Conservation (phyloP, 2,797 vertebrate species). For the Chiroxiphia lanceolata region DNA sequence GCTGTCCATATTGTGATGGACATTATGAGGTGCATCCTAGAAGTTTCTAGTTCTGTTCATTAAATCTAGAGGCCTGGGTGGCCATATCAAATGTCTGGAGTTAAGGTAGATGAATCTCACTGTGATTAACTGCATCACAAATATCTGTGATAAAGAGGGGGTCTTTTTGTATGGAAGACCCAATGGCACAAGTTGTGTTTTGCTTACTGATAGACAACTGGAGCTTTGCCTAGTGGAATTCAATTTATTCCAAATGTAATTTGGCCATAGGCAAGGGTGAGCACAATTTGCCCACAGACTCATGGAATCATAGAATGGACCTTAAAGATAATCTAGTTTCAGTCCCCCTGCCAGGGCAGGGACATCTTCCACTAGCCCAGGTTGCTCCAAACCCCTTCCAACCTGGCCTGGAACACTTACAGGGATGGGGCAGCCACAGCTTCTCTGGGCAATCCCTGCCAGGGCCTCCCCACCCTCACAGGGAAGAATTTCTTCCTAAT, state of each 20-base stretch:
- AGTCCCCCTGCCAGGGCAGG: background rate
- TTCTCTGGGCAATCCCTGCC: background rate
- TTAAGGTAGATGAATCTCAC: background rate
- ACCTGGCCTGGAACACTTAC: accelerated
- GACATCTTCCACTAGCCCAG: background rate
- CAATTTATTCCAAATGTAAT: background rate
- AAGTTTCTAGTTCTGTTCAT: background rate
- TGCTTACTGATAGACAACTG: background rate
- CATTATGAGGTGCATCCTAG: background rate
- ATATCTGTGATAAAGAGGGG: background rate
- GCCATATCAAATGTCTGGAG: background rate
- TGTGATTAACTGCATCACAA: background rate
- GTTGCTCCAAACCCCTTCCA: background rate
- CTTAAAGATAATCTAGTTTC: background rate
- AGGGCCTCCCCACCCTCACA: background rate
- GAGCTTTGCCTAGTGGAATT: background rate
- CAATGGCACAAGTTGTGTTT: background rate
- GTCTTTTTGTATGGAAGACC: background rate
- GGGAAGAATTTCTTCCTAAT: accelerated
- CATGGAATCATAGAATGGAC: background rate
- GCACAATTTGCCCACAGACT: background rate
- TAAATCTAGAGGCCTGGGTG: background rate
- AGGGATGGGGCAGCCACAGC: background rate
- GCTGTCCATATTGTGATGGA: background rate
- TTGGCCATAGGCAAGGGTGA: background rate